These are phyloP conservation scores for Limnephilus lunatus DNA, from an alignment of 2,888 invertebrate species.

Conservation along the genomic window DNA sequence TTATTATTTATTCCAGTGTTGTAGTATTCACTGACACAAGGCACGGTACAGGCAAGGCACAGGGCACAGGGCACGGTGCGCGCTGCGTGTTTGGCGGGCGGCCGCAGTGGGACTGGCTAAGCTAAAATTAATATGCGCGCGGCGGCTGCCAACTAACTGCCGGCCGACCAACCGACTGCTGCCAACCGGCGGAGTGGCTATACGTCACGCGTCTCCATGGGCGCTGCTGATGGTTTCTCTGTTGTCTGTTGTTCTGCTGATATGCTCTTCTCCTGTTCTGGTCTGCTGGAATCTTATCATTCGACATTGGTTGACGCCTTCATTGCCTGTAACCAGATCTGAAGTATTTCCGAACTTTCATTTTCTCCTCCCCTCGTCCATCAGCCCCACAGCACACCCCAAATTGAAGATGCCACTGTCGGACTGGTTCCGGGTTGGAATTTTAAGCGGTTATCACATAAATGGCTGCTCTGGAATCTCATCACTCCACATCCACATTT, in stretches of 20 bases:
- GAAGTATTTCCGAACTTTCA: neutral
- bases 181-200: conserved; percentile 24
- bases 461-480: too few relatives aligned
- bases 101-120: conserved; percentile 68
- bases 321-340: neutral
- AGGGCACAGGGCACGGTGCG: conserved; percentile 68
- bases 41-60: conserved; percentile 61
- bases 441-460: neutral
- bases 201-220: conserved; percentile 25
- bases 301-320: neutral
- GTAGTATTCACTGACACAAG: conserved; percentile 52
- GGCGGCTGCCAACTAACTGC: conserved; percentile 49
- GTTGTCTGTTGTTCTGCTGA: neutral
- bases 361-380: neutral
- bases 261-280: neutral
- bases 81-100: conserved; percentile 77
- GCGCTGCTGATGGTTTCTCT: neutral
- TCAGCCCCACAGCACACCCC: neutral
- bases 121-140: conserved; percentile 64
- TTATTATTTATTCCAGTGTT: conserved; percentile 38
- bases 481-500: too few relatives aligned
- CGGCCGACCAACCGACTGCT: conserved; percentile 30
- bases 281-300: neutral
- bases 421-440: neutral
- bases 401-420: neutral